Conservation (phyloP, 2,113 vertebrate genomes). For the Colossoma macropomum region DNA sequence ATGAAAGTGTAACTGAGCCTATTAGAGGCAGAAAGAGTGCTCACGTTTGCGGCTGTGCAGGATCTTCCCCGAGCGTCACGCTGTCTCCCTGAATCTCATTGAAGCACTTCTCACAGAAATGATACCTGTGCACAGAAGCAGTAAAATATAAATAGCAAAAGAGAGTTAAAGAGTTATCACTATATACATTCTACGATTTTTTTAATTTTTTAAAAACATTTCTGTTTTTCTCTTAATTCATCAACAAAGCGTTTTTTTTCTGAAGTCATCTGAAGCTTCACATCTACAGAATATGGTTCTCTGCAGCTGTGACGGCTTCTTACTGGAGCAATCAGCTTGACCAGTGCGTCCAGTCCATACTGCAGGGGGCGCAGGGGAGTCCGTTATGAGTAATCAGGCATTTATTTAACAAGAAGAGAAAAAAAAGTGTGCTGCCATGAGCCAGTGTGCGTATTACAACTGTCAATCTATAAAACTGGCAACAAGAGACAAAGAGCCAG, state of each 20-base stretch:
- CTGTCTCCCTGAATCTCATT: conserved; percentile 99
- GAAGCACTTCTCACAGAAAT: conserved; percentile 99
- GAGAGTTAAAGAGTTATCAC: conserved; percentile 56
- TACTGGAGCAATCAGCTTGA: conserved; percentile 10
- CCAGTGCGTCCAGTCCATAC: conserved; percentile 52
- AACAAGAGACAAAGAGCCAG: neutral
- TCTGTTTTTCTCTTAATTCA: too few species aligned
- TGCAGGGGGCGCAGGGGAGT: conserved; percentile 69
- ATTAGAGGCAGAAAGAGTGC: conserved; percentile 46
- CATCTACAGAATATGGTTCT: neutral
- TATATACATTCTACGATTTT: too few species aligned
- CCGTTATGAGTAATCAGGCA: conserved; percentile 6
- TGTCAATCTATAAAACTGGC: conserved; percentile 16
- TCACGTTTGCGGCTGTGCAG: conserved; percentile 98
- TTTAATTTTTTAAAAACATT: too few species aligned
- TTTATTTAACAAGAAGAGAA: conserved; percentile 38
- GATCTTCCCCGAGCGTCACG: conserved; percentile 97
- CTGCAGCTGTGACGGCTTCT: conserved; percentile 21
- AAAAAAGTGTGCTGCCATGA: conserved; percentile 13
- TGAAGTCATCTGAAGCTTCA: neutral
- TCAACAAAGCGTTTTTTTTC: too few species aligned
- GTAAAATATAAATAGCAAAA: conserved; percentile 43
- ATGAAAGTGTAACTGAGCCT: too few species aligned
- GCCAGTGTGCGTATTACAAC: conserved; percentile 37
- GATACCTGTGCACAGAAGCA: conserved; percentile 91